Evolutionary conservation across 2,113 vertebrate species (phyloP), one percentile per base, ranked within the genome.

Genomic region (Conger conger): DNA sequence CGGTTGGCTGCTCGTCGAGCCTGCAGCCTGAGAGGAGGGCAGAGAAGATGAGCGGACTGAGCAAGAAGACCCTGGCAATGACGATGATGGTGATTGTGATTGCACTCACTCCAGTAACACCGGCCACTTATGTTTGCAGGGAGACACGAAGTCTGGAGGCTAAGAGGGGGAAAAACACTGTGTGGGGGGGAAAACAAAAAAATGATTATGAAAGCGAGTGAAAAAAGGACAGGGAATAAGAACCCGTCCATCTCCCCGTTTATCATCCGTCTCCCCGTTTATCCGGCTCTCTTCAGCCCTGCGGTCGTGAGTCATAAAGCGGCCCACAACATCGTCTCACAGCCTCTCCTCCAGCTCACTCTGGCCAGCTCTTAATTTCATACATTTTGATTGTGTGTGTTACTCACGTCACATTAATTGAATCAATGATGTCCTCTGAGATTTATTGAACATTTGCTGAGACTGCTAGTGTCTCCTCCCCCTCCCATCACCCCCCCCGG

Each of bases 371-470:
- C 50, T 23, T 89, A 90, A 89, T 90, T 82, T 82, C 85, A 88
- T 90, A 89, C 85, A 82, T 90, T 88, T 88, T 90, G 87, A 88
- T 92, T 89, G 91, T 89, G 89, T 91, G 92, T 88, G 89, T 88
- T 88, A 85, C 87, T 82, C 50, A 82, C 76, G 80, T 85, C 85
- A 87, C 89, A 91, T 83, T 84, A 93, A 94, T 92, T 87, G 89
- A 88, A 94, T 92, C 90, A 93, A 90, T 84, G 88, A 88, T 84
- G 83, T 89, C 83, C 90, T 35, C 81, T 20, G 84, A 88, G 82
- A 92, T 88, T 90, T 88, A 93, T 84, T 88, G 83, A 84, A 82
- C 87, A 90, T 92, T 89, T 89, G 88, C 86, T 89, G 83, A 40
- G 90, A 88, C 86, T 76, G 84, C 80, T 85, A 88, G 88, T 87